Base-by-base conservation (phyloP, 2,113 vertebrate genomes). In the Polypterus bichir region DNA sequence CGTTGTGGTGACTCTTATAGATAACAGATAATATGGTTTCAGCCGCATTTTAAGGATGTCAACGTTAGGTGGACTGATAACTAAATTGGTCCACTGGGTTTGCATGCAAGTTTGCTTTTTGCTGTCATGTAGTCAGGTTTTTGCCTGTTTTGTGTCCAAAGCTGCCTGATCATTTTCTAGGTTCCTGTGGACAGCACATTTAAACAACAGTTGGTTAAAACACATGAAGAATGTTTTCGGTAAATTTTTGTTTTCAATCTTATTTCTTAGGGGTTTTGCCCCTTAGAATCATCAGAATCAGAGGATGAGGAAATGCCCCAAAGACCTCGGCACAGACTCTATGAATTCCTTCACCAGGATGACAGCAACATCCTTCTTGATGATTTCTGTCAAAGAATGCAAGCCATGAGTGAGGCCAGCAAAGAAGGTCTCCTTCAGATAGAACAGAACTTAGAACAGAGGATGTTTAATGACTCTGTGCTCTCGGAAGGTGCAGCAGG, bases 371-470 rank as follows among this genome's bases (percentile, higher is more conserved):
- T 57, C 4, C 11, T 59, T 65, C 76, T 69, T 64, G 73, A 80
- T 47, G 62, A 67, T 3, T 73, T 88, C 58, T 70, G 76, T 10
- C 62, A 75, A 59, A 74, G 74, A 9, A 68, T 86, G 44, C 76
- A 82, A 53, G 27, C 55, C 7, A 57, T 85, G 11, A 73, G 71
- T 63, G 77, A 83, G 62, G 67, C 74, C 53, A 71, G 77, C 11
- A 73, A 54, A 8, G 69, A 73, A 58, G 73, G 80, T 67, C 77
- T 88, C 7, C 68, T 83, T 68, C 80, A 86, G 67, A 59, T 73
- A 48, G 67, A 66, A 52, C 69, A 49, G 7, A 71, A 83, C 5
- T 58, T 85, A 49, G 81, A 79, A 49, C 84, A 60, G 49, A 80
- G 81, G 53, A 70, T 86, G 48, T 62, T 76, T 55, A 69, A 73